Evolutionary conservation across 2,113 vertebrate species (phyloP), one percentile per base, ranked within the genome.

Genomic region (Zosterops japonicus): DNA sequence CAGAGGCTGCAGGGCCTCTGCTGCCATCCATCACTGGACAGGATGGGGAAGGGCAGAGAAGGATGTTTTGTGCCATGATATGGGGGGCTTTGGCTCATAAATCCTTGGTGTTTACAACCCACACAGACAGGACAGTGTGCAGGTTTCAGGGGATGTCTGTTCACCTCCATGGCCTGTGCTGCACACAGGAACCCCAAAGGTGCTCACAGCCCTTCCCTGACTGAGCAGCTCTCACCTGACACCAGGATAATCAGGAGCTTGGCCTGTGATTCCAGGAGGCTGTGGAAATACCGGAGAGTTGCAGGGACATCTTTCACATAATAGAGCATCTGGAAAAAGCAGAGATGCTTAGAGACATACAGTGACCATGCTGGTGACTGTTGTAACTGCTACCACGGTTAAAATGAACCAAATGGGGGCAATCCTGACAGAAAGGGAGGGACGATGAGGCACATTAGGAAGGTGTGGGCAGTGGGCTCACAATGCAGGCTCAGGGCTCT

Each of bases 191-290:
- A 35, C 22, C 61, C 17, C 44, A 14, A 4, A 52, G 77, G 11
- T 35, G 39, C 22, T 82, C 21, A 3, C 2, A 52, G 67, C 28
- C 65, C 50, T 69, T 27, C 17, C 28, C 64, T 9, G 4, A 25
- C 53, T 3, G 10, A 90, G 50, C 61, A 82, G 63, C 65, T 95
- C 97, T 98, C 97, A 99, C 99, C 99, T 96, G 99, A 99, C n/a
- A 98, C 98, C 53, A 99, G 44, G 94, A 99, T 98, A 95, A 99
- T 98, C 33, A 99, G 96, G 60, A 99, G 98, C 93, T 99, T 99
- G 3, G 95, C 99, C 65, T 98, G 97, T 0, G 97, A 77, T 67
- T 97, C 95, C 85, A 99, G 96, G 55, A 99, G 98, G 83, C 98
- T 98, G 50, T 97, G 98, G 96, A 99, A 99, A 88, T 99, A 99